Evolutionary conservation across 2,888 invertebrate species (phyloP), one percentile per base, ranked within the genome.

Genomic region (Cabera pusaria): DNA sequence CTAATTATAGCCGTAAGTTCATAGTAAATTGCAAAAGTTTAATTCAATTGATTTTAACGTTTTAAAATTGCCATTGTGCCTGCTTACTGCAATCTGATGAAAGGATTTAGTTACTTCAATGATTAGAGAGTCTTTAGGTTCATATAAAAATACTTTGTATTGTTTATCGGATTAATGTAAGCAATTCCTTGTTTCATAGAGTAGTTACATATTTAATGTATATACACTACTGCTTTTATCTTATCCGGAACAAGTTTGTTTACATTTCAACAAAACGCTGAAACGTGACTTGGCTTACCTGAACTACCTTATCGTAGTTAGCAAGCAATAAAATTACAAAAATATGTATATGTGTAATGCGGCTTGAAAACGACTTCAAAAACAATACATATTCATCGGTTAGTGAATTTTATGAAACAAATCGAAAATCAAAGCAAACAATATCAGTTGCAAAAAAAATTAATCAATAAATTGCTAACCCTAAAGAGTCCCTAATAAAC

Each of bases 181-280:
- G n/a, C n/a, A n/a, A n/a, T n/a, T n/a, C n/a, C n/a, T n/a, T n/a
- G n/a, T n/a, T n/a, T n/a, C n/a, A n/a, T n/a, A n/a, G n/a, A n/a
- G n/a, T n/a, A n/a, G n/a, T 4, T 34, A 16, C 7, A 5, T 34
- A 34, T 20, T 21, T 8, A 18, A 5, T 52, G 32, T 44, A 56
- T 16, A 12, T 17, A 11, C 59, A 62, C 62, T 59, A 71, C 64
- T 72, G 73, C 79, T 79, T 79, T 83, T 85, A 86, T 86, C 86
- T 85, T 86, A 86, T 86, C 85, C 84, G 84, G 79, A 83, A 85
- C 78, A 79, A 82, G 79, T 84, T 84, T 86, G 86, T 85, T 86
- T 86, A 85, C 82, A 83, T 84, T 85, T 74, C 68, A 75, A 84
- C 79, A 81, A 82, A 84, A 84, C 76, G 74, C 71, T 80, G 70